These are phyloP conservation scores for Sebastes iracundus DNA, from an alignment of 2,797 vertebrate genomes.

Conservation along the genomic window DNA sequence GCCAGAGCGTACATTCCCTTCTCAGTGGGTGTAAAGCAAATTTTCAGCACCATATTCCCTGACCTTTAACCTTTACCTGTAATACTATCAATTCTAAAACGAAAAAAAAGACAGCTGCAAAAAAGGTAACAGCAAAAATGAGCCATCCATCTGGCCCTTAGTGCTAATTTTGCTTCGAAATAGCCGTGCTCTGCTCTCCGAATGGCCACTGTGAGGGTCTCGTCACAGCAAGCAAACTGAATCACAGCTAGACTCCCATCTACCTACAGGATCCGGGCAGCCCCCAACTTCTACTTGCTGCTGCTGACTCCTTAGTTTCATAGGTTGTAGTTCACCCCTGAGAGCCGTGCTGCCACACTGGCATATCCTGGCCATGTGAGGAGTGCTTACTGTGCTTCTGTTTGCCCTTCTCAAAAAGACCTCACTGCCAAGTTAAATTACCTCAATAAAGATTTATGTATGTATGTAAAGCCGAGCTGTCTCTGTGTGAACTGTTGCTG, in stretches of 20 bases:
- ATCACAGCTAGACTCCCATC: slow-evolving; percentile 75
- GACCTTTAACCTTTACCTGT: slow-evolving; percentile 61
- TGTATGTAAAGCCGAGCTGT: slow-evolving; percentile 43
- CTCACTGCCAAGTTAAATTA: slow-evolving; percentile 67
- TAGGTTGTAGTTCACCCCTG: slow-evolving; percentile 78
- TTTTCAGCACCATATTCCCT: slow-evolving; percentile 42
- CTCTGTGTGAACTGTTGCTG: slow-evolving; percentile 44
- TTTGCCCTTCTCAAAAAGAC: slow-evolving; percentile 54
- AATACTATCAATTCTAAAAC: slow-evolving; percentile 49
- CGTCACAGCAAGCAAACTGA: slow-evolving; percentile 75
- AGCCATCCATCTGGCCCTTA: slow-evolving; percentile 64
- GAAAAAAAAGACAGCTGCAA: slow-evolving; percentile 36
- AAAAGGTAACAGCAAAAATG: slow-evolving; percentile 57
- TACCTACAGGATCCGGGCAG: slow-evolving; percentile 63
- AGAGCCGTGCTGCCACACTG: slow-evolving; percentile 72
- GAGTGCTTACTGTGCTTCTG: slow-evolving; percentile 77
- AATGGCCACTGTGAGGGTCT: slow-evolving; percentile 78
- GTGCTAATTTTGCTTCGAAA: slow-evolving; percentile 69
- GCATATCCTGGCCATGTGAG: slow-evolving; percentile 66
- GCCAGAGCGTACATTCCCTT: slow-evolving; percentile 14
- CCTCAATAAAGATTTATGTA: slow-evolving; percentile 72
- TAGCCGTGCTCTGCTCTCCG: slow-evolving; percentile 45
- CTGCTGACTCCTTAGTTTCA: slow-evolving; percentile 79
- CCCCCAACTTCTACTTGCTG: slow-evolving; percentile 61
- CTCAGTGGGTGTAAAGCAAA: slow-evolving; percentile 48